These are phyloP conservation scores for Palythoa grandis DNA, from an alignment of 92 coral and sea anemone genomes.

Conservation along the genomic window DNA sequence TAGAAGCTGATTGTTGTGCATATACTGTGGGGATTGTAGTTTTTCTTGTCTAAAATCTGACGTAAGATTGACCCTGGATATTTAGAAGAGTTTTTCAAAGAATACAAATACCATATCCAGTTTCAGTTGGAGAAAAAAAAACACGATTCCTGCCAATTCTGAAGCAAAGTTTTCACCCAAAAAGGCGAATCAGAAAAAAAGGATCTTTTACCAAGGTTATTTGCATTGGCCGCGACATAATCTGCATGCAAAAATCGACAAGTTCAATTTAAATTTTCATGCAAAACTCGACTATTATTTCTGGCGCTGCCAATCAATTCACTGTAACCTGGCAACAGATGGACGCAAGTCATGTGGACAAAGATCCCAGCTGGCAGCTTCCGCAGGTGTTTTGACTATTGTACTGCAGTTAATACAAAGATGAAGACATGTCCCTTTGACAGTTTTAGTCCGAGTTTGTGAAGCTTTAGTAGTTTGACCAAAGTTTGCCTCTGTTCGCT, in stretches of 20 bases:
- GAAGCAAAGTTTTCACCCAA: conserved; percentile 42
- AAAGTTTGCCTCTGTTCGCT: neutral
- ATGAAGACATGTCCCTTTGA: conserved; percentile 53
- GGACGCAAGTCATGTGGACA: conserved; percentile 61
- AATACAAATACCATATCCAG: neutral
- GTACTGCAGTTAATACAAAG: conserved; percentile 50
- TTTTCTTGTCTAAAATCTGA: neutral
- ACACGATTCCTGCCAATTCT: conserved; percentile 21
- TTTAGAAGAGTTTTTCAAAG: conserved; percentile 17
- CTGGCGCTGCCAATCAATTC: conserved; percentile 77
- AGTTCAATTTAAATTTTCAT: conserved; percentile 76
- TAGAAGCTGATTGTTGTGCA: conserved; percentile 14
- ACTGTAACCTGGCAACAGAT: conserved; percentile 58
- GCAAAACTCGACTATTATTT: conserved; percentile 64
- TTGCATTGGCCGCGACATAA: conserved; percentile 63
- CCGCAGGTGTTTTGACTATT: conserved; percentile 75
- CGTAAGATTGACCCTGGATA: conserved; percentile 1
- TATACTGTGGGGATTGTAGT: neutral
- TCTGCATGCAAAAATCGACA: conserved; percentile 84
- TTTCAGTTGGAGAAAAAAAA: neutral
- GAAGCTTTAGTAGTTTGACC: neutral
- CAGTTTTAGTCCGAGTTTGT: conserved; percentile 46
- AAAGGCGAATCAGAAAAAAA: conserved; percentile 47
- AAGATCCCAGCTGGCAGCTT: conserved; percentile 58
- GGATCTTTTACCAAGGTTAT: conserved; percentile 60